Percentiles rank a stretch among this genome's conserved stretches.
These are phyloP conservation scores for Falco naumanni DNA, from an alignment of 2,797 vertebrate species.

Conservation along the genomic window DNA sequence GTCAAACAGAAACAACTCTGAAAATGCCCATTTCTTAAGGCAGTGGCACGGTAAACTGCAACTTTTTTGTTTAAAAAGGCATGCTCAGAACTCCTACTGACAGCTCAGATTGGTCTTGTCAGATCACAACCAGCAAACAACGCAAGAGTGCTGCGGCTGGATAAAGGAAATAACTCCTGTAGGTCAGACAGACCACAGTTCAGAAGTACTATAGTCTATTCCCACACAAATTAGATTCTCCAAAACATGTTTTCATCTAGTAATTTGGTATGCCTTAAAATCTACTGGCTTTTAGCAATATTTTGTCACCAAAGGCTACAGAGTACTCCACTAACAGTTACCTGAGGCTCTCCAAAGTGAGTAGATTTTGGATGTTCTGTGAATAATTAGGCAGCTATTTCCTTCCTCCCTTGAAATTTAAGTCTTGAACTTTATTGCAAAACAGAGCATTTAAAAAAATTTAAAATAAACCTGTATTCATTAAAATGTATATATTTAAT, in stretches of 20 bases:
- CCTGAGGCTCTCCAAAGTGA: slow-evolving; percentile 2
- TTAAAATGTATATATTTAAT: not conserved
- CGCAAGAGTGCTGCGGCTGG: not conserved
- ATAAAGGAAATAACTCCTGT: not conserved
- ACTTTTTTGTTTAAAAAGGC: not conserved
- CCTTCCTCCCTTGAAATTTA: slow-evolving; percentile 9
- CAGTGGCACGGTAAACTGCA: not conserved
- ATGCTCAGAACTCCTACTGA: not conserved
- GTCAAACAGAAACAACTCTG: not conserved
- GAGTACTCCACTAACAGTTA: not conserved
- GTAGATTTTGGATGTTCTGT: not conserved
- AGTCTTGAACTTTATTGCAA: not conserved
- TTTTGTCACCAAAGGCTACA: slow-evolving; percentile 3
- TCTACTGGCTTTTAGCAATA: not conserved
- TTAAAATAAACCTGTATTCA: not conserved
- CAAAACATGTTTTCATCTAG: not conserved
- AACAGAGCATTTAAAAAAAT: not conserved
- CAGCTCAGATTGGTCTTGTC: not conserved
- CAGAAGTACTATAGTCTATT: not conserved
- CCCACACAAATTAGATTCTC: not conserved
- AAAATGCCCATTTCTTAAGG: not conserved
- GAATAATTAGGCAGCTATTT: not conserved
- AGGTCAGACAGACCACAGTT: not conserved
- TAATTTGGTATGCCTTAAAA: not conserved
- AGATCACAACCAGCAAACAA: not conserved